Percentiles rank a stretch among this genome's conserved stretches.
These are phyloP conservation scores for Steatocranus sp. DNA, from an alignment of 2,797 vertebrate genomes.

Conservation along the genomic window DNA sequence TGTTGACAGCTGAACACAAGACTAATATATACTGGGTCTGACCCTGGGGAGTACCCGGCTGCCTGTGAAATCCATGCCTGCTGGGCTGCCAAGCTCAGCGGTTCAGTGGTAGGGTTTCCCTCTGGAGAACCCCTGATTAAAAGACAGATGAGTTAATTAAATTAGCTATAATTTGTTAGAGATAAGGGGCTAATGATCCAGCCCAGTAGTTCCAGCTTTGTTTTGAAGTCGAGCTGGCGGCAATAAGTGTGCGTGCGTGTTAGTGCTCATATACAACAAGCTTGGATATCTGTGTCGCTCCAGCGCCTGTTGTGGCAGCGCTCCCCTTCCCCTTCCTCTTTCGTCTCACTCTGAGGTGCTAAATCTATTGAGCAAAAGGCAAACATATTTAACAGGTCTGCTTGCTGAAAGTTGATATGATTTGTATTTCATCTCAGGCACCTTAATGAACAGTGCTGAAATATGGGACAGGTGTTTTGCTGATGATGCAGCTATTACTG, in stretches of 20 bases:
- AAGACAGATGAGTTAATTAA: slow-evolving; percentile 74
- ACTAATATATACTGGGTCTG: slow-evolving; percentile 69
- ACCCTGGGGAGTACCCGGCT: slow-evolving; percentile 73
- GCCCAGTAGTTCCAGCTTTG: slow-evolving; percentile 44
- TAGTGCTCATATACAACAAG: not conserved
- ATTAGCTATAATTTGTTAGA: slow-evolving; percentile 68
- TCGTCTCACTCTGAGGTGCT: slow-evolving; percentile 2
- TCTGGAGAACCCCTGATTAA: slow-evolving; percentile 69
- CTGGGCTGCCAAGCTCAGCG: slow-evolving; percentile 69
- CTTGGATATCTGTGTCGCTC: slow-evolving; percentile 3
- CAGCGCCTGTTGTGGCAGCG: slow-evolving; percentile 29
- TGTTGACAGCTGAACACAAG: slow-evolving; percentile 68
- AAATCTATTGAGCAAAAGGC: slow-evolving; percentile 32
- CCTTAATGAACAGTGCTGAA: slow-evolving; percentile 62
- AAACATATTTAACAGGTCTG: slow-evolving; percentile 30
- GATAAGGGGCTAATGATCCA: slow-evolving; percentile 68
- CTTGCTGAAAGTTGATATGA: slow-evolving; percentile 49
- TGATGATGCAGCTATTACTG: slow-evolving; percentile 65
- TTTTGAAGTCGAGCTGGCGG: slow-evolving; percentile 64
- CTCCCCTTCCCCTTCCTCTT: not conserved
- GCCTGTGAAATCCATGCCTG: slow-evolving; percentile 71
- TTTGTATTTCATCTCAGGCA: slow-evolving; percentile 53
- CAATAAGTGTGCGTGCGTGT: slow-evolving; percentile 5
- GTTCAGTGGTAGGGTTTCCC: slow-evolving; percentile 67
- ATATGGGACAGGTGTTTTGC: slow-evolving; percentile 61